A percentile compares a stretch with the other conserved stretches of the same genome.
Evolutionary conservation across 1,140 invertebrate genomes (phyloP).

Genomic region (Coptotermes formosanus): DNA sequence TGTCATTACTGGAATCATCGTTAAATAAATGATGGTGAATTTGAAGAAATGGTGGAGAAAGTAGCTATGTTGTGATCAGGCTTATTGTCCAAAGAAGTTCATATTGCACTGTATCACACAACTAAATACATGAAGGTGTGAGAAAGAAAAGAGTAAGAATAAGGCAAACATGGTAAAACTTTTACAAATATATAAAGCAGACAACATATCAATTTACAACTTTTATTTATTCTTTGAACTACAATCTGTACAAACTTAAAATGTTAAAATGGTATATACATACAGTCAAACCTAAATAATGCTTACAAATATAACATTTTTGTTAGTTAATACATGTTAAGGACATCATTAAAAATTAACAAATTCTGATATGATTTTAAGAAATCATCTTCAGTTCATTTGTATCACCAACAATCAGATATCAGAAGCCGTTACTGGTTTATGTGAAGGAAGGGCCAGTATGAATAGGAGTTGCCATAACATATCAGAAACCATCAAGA

Average conservation of each 20-base stretch:
- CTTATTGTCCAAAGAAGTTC: not conserved
- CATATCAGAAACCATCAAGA: not conserved
- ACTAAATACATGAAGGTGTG: not conserved
- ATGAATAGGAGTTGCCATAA: not conserved
- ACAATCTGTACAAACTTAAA: constrained; percentile 17
- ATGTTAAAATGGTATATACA: constrained; percentile 9
- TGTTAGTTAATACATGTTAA: not conserved
- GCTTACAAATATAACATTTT: not conserved
- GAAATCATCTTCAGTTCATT: too few species aligned
- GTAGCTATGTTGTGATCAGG: not conserved
- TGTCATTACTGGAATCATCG: too few species aligned
- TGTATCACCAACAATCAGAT: not conserved
- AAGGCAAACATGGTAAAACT: not conserved
- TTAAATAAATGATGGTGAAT: too few species aligned
- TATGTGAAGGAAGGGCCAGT: not conserved
- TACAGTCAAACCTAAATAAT: constrained; percentile 17
- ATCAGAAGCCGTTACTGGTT: not conserved
- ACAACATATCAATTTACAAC: not conserved
- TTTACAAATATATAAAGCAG: not conserved
- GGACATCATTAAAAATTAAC: not conserved
- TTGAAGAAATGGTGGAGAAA: not conserved
- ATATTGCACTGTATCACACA: not conserved
- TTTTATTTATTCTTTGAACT: not conserved
- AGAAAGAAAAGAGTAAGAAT: not conserved
- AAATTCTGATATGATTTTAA: not conserved